These are phyloP conservation scores for Boloria euphrosyne DNA, from an alignment of 2,888 invertebrate species.

Conservation along the genomic window DNA sequence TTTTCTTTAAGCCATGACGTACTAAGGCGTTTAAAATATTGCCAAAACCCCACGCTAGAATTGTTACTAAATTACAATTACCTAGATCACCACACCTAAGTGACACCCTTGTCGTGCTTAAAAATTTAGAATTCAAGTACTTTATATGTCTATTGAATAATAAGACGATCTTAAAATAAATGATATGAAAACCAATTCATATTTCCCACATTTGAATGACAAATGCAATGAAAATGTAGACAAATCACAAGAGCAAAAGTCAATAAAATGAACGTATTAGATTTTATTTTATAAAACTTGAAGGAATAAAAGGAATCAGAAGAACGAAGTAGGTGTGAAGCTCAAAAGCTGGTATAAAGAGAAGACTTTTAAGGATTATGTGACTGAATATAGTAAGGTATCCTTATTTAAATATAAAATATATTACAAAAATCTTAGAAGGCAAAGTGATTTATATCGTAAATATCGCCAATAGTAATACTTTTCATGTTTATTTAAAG, in stretches of 20 bases:
- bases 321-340: not conserved
- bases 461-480: constrained; percentile 17
- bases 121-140: too few relatives aligned
- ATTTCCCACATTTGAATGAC: too few relatives aligned
- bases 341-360: not conserved
- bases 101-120: constrained; percentile 20
- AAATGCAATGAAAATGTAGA: too few relatives aligned
- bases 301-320: not conserved
- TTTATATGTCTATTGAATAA: not conserved
- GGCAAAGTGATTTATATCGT: too few relatives aligned
- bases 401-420: constrained; percentile 1
- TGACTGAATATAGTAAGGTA: not conserved
- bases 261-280: too few relatives aligned
- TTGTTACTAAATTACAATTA: constrained; percentile 16
- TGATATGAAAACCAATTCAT: too few relatives aligned
- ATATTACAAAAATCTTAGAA: too few relatives aligned
- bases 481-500: constrained; percentile 25
- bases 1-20: constrained; percentile 11
- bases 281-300: not conserved
- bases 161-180: not conserved
- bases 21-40: not conserved
- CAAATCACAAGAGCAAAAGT: too few relatives aligned
- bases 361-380: constrained; percentile 1
- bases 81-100: constrained; percentile 13
- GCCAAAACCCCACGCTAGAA: constrained; percentile 15